A percentile compares a stretch with the other conserved stretches of the same genome.
These are phyloP conservation scores for Panopea generosa DNA, from an alignment of 2,888 invertebrate species.

Conservation along the genomic window DNA sequence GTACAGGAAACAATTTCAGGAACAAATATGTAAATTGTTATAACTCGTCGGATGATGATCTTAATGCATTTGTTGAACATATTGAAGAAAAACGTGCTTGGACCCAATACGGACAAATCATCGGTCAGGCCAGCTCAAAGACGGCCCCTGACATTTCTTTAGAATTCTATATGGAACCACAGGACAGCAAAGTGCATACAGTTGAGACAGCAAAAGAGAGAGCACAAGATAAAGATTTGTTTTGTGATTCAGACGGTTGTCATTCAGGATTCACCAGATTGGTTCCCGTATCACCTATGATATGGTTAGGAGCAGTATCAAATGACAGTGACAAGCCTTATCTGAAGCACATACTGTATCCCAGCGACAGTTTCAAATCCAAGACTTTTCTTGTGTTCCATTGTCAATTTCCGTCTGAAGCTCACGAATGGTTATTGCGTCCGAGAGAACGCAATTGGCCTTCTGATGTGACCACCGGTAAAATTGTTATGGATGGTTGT, in stretches of 20 bases:
- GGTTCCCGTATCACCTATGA: slow-evolving; percentile 1
- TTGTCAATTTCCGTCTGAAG: background rate
- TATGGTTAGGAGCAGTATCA: background rate
- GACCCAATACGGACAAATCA: too few relatives aligned
- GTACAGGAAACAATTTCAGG: too few relatives aligned
- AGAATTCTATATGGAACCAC: background rate
- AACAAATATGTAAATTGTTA: too few relatives aligned
- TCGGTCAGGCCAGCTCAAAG: too few relatives aligned
- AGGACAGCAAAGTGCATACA: slow-evolving; percentile 6
- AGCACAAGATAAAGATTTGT: slow-evolving; percentile 4
- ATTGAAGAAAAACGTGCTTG: too few relatives aligned
- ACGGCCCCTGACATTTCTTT: too few relatives aligned
- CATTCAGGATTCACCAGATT: slow-evolving; percentile 5
- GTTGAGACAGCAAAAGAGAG: background rate
- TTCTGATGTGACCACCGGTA: background rate
- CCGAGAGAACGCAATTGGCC: slow-evolving; percentile 4
- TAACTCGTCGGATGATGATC: too few relatives aligned
- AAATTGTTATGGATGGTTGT: background rate
- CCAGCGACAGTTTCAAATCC: too few relatives aligned
- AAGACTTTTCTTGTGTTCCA: background rate
- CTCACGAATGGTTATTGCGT: slow-evolving; percentile 10
- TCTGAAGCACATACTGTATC: background rate
- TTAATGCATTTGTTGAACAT: too few relatives aligned
- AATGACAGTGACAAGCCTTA: background rate
- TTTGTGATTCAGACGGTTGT: slow-evolving; percentile 1